Percentiles rank a stretch among this genome's conserved stretches.
Conservation (phyloP, 2,797 vertebrate genomes). For the Iguana delicatissima region DNA sequence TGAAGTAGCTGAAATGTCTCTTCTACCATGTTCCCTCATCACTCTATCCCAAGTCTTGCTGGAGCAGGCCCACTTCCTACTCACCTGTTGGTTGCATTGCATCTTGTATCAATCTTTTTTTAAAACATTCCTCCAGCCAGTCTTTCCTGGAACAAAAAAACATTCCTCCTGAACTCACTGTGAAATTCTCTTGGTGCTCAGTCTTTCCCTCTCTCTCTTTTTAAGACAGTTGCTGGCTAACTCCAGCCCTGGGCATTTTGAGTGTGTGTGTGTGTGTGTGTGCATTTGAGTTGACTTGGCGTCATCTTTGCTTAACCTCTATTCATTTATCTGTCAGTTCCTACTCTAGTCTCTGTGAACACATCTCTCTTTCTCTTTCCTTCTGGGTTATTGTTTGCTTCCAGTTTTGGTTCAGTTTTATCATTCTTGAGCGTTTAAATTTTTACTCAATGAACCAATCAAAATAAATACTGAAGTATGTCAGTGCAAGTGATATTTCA, state of each 20-base stretch:
- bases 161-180: not conserved
- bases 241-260: slow-evolving; percentile 28
- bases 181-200: not conserved
- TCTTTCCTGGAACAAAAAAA: not conserved
- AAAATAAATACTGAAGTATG: not conserved
- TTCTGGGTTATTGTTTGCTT: not conserved
- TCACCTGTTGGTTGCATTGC: not conserved
- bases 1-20: not conserved
- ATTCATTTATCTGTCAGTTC: slow-evolving; percentile 35
- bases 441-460: not conserved
- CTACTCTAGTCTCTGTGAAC: slow-evolving; percentile 12
- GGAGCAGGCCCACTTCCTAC: not conserved
- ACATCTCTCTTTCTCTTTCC: not conserved
- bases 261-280: slow-evolving; percentile 1
- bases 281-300: slow-evolving; percentile 34
- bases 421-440: not conserved
- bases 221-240: slow-evolving; percentile 18
- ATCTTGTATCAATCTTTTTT: not conserved
- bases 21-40: not conserved
- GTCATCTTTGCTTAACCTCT: slow-evolving; percentile 36
- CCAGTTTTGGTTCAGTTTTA: not conserved
- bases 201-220: not conserved
- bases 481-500: not conserved
- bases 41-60: not conserved
- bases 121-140: no score